Conservation (phyloP, 2,113 vertebrate species). For the Herpetotheres cachinnans region DNA sequence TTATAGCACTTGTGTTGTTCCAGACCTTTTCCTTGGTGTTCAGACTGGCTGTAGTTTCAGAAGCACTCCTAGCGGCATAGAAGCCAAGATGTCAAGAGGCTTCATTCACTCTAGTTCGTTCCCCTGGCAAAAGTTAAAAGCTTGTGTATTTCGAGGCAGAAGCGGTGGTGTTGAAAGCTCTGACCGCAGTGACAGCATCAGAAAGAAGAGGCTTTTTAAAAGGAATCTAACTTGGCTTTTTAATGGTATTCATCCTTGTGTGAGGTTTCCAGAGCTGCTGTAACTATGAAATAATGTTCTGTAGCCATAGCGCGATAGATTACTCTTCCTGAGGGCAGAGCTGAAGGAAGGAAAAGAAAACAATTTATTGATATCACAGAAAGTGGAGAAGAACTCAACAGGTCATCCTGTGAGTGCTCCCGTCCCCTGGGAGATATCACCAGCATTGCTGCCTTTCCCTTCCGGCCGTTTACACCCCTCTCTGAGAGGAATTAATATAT, state of each 20-base stretch:
- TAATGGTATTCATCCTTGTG: background rate
- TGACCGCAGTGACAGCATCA: slow-evolving; percentile 9
- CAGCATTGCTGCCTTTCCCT: background rate
- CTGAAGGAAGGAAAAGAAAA: background rate
- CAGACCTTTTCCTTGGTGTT: background rate
- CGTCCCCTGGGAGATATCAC: background rate
- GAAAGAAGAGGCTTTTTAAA: slow-evolving; percentile 11
- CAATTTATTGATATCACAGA: background rate
- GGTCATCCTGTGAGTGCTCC: background rate
- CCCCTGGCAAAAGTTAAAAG: slow-evolving; percentile 47
- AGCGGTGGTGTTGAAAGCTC: background rate
- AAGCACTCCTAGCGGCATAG: background rate
- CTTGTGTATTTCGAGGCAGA: background rate
- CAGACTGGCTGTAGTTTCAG: background rate
- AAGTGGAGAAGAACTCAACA: background rate
- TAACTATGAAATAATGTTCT: background rate
- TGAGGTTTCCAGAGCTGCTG: background rate
- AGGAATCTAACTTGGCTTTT: background rate
- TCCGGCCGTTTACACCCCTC: background rate
- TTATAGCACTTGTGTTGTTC: background rate
- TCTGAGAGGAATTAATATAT: background rate
- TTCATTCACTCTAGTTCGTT: background rate
- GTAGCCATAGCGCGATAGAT: background rate
- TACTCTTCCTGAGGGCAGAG: slow-evolving; percentile 37
- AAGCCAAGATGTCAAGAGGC: background rate